A percentile compares a stretch with the other conserved stretches of the same genome.
These are phyloP conservation scores for Achlya flavicornis DNA, from an alignment of 2,888 invertebrate species.

Conservation along the genomic window DNA sequence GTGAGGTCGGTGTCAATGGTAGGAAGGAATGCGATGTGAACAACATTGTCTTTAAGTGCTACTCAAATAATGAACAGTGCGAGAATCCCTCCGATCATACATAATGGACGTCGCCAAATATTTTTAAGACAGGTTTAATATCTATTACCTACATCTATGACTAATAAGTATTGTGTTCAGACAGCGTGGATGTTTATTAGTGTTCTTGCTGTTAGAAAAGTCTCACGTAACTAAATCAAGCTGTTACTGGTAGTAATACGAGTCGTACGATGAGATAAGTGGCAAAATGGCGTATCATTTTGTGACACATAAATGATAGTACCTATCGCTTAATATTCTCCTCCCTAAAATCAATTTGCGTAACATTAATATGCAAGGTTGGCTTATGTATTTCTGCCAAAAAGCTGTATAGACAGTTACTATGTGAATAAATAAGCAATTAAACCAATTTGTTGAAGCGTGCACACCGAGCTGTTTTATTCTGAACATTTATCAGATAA, in stretches of 20 bases:
- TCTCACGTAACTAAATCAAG: too few species aligned
- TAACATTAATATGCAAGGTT: too few species aligned
- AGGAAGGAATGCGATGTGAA: conserved; percentile 9
- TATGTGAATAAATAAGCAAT: conserved; percentile 19
- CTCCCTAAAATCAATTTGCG: too few species aligned
- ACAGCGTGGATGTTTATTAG: too few species aligned
- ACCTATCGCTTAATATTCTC: too few species aligned
- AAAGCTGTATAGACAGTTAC: background rate
- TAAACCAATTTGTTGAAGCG: conserved; percentile 61
- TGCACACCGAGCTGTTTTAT: conserved; percentile 50
- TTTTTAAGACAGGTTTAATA: too few species aligned
- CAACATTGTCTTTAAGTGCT: conserved; percentile 19
- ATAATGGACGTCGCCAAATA: too few species aligned
- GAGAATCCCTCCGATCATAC: background rate
- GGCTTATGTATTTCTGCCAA: background rate
- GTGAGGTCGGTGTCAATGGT: conserved; percentile 13
- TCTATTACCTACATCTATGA: too few species aligned
- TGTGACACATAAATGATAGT: background rate
- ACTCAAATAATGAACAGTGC: conserved; percentile 14
- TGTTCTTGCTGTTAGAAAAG: too few species aligned
- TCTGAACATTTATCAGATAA: conserved; percentile 66
- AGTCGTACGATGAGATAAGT: background rate
- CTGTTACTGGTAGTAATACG: background rate
- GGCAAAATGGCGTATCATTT: background rate
- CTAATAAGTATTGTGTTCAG: too few species aligned